Conservation (phyloP, 2,797 vertebrate species). For the Phrynocephalus vlangalii region DNA sequence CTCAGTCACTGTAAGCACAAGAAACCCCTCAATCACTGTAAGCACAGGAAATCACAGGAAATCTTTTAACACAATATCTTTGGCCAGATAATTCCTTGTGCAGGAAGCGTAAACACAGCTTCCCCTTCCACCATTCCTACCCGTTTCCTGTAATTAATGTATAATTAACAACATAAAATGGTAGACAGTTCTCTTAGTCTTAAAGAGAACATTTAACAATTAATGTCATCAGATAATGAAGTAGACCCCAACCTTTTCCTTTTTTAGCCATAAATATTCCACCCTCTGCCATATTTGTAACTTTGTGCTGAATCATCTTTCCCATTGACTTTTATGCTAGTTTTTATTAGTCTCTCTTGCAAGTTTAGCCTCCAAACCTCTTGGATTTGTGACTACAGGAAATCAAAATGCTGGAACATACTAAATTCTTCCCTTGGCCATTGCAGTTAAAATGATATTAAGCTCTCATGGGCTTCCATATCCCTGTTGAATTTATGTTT, state of each 20-base stretch:
- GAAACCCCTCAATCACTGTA: no score
- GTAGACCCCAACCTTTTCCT: not conserved
- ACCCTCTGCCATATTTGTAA: not conserved
- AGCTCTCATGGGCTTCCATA: not conserved
- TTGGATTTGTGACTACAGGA: not conserved
- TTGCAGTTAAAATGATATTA: not conserved
- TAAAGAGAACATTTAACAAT: no score
- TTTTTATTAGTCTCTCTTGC: not conserved
- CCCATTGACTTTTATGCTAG: not conserved
- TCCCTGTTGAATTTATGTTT: not conserved
- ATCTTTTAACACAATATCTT: no score
- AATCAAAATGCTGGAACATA: not conserved
- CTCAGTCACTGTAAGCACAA: no score
- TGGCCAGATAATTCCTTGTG: no score
- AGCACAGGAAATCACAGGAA: no score
- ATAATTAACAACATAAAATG: no score
- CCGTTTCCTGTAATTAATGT: no score
- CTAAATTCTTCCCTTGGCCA: not conserved
- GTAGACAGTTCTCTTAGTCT: no score
- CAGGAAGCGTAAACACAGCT: no score
- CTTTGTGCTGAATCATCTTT: not conserved
- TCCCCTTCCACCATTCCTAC: no score
- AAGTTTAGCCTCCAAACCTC: not conserved
- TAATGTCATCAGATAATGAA: no score
- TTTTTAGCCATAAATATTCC: not conserved